phyloP scores from a whole-genome alignment of 2,888 invertebrate genomes.

The Macrophya annulata region DNA sequence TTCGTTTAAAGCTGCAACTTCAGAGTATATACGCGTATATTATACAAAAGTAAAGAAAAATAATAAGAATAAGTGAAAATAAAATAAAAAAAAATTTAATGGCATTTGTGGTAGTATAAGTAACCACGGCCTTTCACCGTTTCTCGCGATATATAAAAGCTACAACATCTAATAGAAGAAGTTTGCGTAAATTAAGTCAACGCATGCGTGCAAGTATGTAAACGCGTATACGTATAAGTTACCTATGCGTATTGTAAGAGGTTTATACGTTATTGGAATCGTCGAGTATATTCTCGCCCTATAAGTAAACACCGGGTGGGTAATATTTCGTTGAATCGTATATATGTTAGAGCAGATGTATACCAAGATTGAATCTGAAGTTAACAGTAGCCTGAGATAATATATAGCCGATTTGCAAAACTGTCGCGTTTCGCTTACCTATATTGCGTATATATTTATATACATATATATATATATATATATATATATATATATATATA shows the following conservation, averaged over 20 bases:
- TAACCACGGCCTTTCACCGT: slow-evolving; percentile 10
- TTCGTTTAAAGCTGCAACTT: not conserved
- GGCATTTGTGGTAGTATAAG: not conserved
- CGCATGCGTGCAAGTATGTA: not conserved
- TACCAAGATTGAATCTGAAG: not conserved
- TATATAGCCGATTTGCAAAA: slow-evolving; percentile 42
- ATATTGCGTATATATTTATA: not conserved
- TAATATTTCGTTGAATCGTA: slow-evolving; percentile 19
- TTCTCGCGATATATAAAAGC: not conserved
- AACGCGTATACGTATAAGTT: no score
- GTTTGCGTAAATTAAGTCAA: slow-evolving; percentile 13
- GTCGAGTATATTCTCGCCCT: slow-evolving; percentile 3
- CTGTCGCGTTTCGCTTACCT: slow-evolving; percentile 41
- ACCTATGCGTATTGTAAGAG: no score
- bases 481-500: no score
- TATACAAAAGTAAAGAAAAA: not conserved
- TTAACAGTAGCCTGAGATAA: not conserved
- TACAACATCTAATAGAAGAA: not conserved
- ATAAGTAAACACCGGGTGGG: not conserved
- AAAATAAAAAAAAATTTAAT: not conserved
- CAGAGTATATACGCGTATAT: not conserved
- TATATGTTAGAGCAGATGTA: not conserved
- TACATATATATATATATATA: not conserved
- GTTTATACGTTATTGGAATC: not conserved
- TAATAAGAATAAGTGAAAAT: not conserved